Evolutionary conservation across 2,113 vertebrate genomes (phyloP).

Genomic region (Chloebia gouldiae): DNA sequence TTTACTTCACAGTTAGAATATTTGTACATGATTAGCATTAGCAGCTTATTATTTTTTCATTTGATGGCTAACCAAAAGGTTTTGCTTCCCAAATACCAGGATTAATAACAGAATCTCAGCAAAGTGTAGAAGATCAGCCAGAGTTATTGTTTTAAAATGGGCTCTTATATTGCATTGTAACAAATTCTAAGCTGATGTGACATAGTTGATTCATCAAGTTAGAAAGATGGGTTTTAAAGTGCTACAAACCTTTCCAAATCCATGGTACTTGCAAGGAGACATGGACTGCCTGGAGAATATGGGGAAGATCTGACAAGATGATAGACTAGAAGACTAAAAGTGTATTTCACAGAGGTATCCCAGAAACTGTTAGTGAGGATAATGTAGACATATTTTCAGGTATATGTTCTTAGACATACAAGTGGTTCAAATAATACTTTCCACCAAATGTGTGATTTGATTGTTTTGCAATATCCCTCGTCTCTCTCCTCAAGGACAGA

Average conservation of each 20-base stretch:
- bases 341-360: not conserved
- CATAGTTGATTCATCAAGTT: not conserved
- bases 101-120: not conserved
- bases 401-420: not conserved
- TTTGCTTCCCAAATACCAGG: not conserved
- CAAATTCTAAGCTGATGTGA: not conserved
- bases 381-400: not conserved
- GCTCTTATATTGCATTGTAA: not conserved
- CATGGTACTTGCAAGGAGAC: not conserved
- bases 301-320: not conserved
- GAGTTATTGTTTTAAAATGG: not conserved
- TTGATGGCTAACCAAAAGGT: not conserved
- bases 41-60: not conserved
- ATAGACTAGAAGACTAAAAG: not conserved
- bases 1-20: not conserved
- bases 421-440: not conserved
- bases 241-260: not conserved
- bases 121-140: not conserved
- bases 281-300: rapidly evolving
- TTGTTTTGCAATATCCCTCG: not conserved
- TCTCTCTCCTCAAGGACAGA: not conserved
- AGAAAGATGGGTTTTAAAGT: not conserved
- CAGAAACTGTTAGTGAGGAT: not conserved
- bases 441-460: not conserved
- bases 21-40: not conserved